Conservation (phyloP, 2,797 vertebrate genomes). For the Pyrocephalus nanus region DNA sequence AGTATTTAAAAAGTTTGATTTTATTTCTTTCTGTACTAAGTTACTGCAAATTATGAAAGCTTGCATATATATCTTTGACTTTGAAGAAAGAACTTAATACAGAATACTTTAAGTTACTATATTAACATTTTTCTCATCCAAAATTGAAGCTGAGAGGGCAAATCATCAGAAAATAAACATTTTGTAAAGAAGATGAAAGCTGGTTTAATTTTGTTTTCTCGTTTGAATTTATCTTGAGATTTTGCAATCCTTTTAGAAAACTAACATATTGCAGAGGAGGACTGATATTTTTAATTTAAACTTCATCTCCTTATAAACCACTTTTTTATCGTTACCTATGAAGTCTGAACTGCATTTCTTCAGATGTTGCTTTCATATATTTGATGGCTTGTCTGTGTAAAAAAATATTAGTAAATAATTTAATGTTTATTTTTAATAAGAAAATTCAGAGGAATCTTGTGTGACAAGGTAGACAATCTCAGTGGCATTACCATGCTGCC, state of each 20-base stretch:
- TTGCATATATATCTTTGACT: not conserved
- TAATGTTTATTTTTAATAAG: not conserved
- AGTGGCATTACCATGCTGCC: constrained; percentile 73
- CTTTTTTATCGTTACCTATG: not conserved
- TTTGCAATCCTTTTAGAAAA: not conserved
- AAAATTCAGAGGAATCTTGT: not conserved
- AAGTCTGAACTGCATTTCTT: not conserved
- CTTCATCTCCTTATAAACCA: not conserved
- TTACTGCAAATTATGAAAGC: not conserved
- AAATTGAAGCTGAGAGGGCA: not conserved
- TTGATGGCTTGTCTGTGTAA: not conserved
- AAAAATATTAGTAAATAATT: not conserved
- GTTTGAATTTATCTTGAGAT: not conserved
- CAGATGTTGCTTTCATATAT: not conserved
- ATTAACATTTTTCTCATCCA: not conserved
- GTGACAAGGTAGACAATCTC: not conserved
- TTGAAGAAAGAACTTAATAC: not conserved
- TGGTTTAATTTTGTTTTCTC: not conserved
- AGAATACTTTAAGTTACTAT: not conserved
- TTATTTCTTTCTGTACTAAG: not conserved
- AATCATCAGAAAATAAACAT: not conserved
- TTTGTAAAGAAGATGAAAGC: not conserved
- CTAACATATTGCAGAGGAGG: not conserved
- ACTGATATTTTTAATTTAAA: not conserved
- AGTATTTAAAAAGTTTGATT: not conserved